These are phyloP conservation scores for Rotaria sp. DNA, from an alignment of 2,888 invertebrate genomes.

Conservation along the genomic window DNA sequence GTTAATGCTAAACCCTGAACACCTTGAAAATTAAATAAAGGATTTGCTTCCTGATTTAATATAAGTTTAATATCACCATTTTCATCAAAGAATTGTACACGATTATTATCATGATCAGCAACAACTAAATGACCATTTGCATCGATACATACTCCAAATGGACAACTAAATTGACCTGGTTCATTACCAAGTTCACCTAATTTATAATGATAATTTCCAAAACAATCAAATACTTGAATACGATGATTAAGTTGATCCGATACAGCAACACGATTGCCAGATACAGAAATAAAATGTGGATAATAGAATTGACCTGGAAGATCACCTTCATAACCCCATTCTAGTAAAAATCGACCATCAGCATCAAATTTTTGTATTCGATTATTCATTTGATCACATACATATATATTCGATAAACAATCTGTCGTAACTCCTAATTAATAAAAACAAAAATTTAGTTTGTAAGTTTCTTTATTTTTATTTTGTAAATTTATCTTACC, in stretches of 20 bases:
- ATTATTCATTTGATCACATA: constrained; percentile 29
- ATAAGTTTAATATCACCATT: constrained; percentile 2
- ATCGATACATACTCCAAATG: constrained; percentile 10
- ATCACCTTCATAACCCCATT: constrained; percentile 30
- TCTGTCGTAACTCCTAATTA: neutral
- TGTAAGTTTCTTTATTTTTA: neutral
- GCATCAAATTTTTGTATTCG: constrained; percentile 5
- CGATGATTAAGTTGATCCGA: constrained; percentile 5
- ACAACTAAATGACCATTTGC: neutral
- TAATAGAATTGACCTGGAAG: constrained; percentile 21
- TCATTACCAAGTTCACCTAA: constrained; percentile 20
- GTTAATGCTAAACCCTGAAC: constrained; percentile 1
- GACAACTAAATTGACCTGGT: constrained; percentile 16
- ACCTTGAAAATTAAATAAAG: constrained; percentile 20
- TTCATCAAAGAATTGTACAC: neutral
- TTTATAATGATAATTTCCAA: constrained; percentile 27
- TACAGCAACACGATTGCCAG: constrained; percentile 1
- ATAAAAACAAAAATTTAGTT: neutral
- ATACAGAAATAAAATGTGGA: constrained; percentile 21
- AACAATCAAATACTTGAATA: constrained; percentile 9
- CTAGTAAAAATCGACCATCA: constrained; percentile 8
- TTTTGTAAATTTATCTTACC: neutral
- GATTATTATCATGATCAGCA: constrained; percentile 29
- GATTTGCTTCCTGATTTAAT: neutral
- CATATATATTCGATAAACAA: neutral